These are phyloP conservation scores for Sycophila sp. DNA, from an alignment of 1,140 invertebrate genomes.

Conservation along the genomic window DNA sequence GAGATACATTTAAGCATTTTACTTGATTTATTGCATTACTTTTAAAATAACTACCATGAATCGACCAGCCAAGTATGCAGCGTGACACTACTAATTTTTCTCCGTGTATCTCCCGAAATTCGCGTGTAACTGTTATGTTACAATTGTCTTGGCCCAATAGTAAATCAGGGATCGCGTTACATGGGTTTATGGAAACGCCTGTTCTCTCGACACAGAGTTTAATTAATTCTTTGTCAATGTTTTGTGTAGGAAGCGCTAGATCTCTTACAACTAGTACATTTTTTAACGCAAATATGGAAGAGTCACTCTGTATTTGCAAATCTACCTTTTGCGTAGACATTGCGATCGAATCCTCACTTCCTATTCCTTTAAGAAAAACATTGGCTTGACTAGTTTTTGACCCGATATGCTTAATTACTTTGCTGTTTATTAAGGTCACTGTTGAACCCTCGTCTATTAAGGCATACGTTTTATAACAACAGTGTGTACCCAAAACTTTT, in stretches of 20 bases:
- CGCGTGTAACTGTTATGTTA: background rate
- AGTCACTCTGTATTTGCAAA: background rate
- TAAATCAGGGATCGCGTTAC: background rate
- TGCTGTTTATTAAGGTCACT: background rate
- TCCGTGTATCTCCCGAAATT: background rate
- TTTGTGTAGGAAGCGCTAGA: background rate
- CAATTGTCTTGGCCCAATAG: background rate
- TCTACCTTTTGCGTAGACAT: background rate
- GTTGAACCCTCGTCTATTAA: background rate
- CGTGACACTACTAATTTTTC: background rate
- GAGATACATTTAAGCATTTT: background rate
- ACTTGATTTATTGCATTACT: background rate
- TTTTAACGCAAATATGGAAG: background rate
- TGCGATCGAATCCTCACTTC: background rate
- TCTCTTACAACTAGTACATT: background rate
- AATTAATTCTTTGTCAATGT: background rate
- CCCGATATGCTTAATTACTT: background rate
- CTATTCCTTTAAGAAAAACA: background rate
- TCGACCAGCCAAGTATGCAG: background rate
- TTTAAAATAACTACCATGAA: background rate
- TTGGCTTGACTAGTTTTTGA: background rate
- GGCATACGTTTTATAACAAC: background rate
- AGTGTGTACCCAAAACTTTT: background rate
- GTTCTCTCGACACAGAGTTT: background rate
- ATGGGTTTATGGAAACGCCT: background rate